Conservation (phyloP, 2,113 vertebrate genomes). For the Xyliphius kryptos region DNA sequence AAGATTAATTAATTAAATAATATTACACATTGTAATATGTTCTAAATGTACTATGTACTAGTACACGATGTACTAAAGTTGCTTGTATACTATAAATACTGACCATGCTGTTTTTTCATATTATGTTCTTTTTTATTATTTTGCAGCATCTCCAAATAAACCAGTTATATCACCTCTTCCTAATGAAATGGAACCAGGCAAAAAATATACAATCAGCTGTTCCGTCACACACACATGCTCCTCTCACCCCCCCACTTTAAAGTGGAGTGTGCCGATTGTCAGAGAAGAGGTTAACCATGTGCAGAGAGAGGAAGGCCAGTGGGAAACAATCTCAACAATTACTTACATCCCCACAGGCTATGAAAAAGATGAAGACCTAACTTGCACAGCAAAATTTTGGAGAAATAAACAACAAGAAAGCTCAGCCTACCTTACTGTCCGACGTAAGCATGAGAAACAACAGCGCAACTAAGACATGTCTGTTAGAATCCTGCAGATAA, state of each 20-base stretch:
- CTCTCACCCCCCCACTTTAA: slow-evolving; percentile 50
- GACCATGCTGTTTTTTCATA: no score
- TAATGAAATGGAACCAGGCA: slow-evolving; percentile 46
- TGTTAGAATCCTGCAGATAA: no score
- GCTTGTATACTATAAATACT: no score
- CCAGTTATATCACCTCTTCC: slow-evolving; percentile 47
- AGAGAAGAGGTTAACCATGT: slow-evolving; percentile 33
- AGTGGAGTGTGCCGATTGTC: slow-evolving; percentile 48
- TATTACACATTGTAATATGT: no score
- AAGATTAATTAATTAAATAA: no score
- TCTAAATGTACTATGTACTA: no score
- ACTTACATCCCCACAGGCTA: slow-evolving; percentile 43
- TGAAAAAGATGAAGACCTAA: slow-evolving; percentile 39
- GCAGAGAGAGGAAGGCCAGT: slow-evolving; percentile 26
- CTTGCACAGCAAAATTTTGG: slow-evolving; percentile 49
- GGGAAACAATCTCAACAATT: slow-evolving; percentile 48
- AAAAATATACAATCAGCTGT: slow-evolving; percentile 41
- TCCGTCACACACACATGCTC: slow-evolving; percentile 55
- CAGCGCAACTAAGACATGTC: not conserved
- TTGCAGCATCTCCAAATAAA: slow-evolving; percentile 50
- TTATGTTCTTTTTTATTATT: no score
- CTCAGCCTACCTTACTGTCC: slow-evolving; percentile 37
- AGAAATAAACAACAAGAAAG: slow-evolving; percentile 36
- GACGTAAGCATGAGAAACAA: slow-evolving; percentile 30
- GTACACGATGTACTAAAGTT: no score